Conservation (phyloP, 2,797 vertebrate genomes). For the Gallinago nigripennis region DNA sequence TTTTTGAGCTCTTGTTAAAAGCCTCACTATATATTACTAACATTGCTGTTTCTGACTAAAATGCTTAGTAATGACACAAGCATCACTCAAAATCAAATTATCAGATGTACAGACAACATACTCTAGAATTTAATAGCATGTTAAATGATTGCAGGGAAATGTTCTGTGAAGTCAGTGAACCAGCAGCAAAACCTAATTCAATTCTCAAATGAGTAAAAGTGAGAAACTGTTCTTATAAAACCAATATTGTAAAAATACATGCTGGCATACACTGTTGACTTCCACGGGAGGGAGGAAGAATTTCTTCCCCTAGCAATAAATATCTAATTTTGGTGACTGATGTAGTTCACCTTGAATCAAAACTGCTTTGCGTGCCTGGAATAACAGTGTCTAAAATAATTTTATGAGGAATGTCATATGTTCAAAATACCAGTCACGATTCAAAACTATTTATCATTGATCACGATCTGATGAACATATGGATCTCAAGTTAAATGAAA, state of each 20-base stretch:
- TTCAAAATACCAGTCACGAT: neutral
- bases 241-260: conserved; percentile 58
- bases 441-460: neutral
- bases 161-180: conserved; percentile 81
- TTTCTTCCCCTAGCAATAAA: conserved; percentile 6
- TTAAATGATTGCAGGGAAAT: conserved; percentile 84
- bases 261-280: conserved; percentile 38
- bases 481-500: neutral
- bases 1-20: conserved; percentile 62
- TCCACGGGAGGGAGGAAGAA: neutral
- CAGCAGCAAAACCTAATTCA: conserved; percentile 79
- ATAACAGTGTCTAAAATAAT: neutral
- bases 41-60: conserved; percentile 77
- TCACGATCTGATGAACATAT: neutral
- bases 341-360: conserved; percentile 29
- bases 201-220: conserved; percentile 79
- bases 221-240: conserved; percentile 74
- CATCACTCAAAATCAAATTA: conserved; percentile 89
- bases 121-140: conserved; percentile 80
- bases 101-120: conserved; percentile 79
- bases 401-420: neutral
- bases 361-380: neutral
- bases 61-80: conserved; percentile 83
- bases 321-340: conserved; percentile 7
- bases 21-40: conserved; percentile 47